phyloP scores from a whole-genome alignment of 2,113 vertebrate species.

The Colius striatus region DNA sequence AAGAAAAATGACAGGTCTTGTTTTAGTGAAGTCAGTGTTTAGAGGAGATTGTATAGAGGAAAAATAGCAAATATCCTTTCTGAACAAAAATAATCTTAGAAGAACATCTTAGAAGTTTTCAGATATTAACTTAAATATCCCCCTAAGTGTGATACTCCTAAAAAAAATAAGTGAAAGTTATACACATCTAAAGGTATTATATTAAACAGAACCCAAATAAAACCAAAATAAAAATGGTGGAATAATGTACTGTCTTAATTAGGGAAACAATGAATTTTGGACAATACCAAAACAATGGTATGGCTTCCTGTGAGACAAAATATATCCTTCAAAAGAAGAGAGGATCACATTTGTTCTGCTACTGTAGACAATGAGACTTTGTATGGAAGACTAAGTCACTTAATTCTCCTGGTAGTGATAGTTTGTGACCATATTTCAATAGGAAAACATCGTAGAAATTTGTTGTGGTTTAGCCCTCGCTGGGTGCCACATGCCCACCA shows the following conservation, averaged over 20 bases:
- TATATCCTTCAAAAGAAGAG: not conserved
- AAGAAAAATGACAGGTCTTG: not conserved
- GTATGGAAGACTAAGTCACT: not conserved
- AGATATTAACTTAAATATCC: not conserved
- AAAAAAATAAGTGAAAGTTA: not conserved
- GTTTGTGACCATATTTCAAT: conserved; percentile 5
- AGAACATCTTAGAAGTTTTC: not conserved
- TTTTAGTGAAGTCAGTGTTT: not conserved
- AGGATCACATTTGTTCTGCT: conserved; percentile 1
- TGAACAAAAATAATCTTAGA: not conserved
- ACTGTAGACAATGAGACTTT: not conserved
- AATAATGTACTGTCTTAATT: conserved; percentile 37
- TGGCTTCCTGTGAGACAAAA: conserved; percentile 2
- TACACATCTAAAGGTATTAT: not conserved
- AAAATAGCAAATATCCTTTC: not conserved
- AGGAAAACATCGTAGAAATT: not conserved
- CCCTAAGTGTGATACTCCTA: not conserved
- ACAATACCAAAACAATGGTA: not conserved
- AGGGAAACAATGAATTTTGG: not conserved
- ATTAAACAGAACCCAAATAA: not conserved
- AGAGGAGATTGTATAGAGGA: not conserved
- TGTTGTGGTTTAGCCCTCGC: no score
- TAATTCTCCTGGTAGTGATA: not conserved
- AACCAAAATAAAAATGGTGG: not conserved
- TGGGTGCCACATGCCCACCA: no score